Evolutionary conservation across 92 coral and sea anemone genomes (phyloP), one percentile per base, ranked within the genome.

Genomic region (Porites cylindrica): DNA sequence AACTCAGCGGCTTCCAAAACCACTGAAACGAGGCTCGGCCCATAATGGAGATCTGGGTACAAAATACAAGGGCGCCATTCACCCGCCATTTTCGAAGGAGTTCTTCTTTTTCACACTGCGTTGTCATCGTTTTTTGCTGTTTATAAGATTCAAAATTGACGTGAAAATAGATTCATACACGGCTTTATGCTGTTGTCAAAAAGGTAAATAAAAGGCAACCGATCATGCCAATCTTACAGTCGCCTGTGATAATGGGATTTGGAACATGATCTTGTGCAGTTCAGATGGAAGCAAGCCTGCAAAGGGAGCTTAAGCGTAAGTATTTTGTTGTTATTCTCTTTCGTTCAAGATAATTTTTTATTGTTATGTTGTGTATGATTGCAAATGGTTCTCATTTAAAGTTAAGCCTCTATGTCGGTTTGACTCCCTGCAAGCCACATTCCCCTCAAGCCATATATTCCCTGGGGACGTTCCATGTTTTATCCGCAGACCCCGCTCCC

Each of bases 251-350:
- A 38, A 38, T 38, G 47, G 47, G 47, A 38, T 38, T 38, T 38
- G 47, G 47, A 38, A 38, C 47, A 38, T 38, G 47, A 38, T 38
- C 47, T 38, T 38, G 6, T 29, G 32, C 32, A 29, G 32, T 7
- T 3, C 62, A 81, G 58, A 95, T 95, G 98, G 95, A 91, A 83
- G 91, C 90, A 73, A 88, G 73, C 72, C 89, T 95, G 11, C 83
- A 93, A 82, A 93, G 82, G 51, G 96, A 95, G 73, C 83, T 95
- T 10, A 95, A 93, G 64, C 92, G 98, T 95, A 86, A 79, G 98
- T 82, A 54, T 43, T 47, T 78, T 68, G 29, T 1, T 66, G 76
- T 18, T 17, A 19, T 17, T 7, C n/a, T 56, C 47, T 38, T 4
- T 38, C 6, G 6, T 38, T 4, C 47, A 38, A 38, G 47, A 38